Evolutionary conservation across 53 echinoderm and acorn worm genomes (phyloP), one percentile per base, ranked within the genome.

Genomic region (Stichopus horrens): DNA sequence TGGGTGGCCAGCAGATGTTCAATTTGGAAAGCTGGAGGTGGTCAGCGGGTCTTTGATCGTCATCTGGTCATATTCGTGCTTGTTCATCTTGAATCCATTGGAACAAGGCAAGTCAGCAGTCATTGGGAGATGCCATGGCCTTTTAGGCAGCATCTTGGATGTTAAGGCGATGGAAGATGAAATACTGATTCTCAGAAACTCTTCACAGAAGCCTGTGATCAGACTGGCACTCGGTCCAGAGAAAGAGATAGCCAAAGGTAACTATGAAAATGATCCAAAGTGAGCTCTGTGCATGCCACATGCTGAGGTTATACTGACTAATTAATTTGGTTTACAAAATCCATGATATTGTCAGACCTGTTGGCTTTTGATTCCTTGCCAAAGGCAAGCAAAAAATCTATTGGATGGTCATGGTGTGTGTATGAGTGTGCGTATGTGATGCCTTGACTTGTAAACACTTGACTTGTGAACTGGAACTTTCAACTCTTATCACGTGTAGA

Each of bases 131-230:
- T 92, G 91, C 63, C 88, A 90, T 23, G 97, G 97, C 6, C 86
- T 88, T 60, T 90, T 95, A 10, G 97, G 97, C 4, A 92, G 89
- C 86, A 91, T 97, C 55, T 54, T 94, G 9, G 86, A 80, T 21
- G 93, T 95, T 51, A 93, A 94, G 14, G 91, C 91, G 14, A 84
- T 57, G 16, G 91, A 90, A n/a, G 92, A 95, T 85, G 97, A 97
- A 90, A 97, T 97, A 53, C 93, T 95, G 55, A 90, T 94, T 20
- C 88, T 97, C 53, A 91, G 95, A 75, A 92, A 91, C 55, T 89
- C 93, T 18, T 65, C 88, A 7, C 88, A 91, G 18, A 94, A 94
- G 86, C 87, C 88, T 57, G 88, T 97, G 67, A 73, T 97, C 10
- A 80, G 97, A 54, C 88, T 95, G 4, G 94, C 91, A 7, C 90